These are phyloP conservation scores for Herminia tarsipennalis DNA, from an alignment of 2,888 invertebrate species.

Conservation along the genomic window DNA sequence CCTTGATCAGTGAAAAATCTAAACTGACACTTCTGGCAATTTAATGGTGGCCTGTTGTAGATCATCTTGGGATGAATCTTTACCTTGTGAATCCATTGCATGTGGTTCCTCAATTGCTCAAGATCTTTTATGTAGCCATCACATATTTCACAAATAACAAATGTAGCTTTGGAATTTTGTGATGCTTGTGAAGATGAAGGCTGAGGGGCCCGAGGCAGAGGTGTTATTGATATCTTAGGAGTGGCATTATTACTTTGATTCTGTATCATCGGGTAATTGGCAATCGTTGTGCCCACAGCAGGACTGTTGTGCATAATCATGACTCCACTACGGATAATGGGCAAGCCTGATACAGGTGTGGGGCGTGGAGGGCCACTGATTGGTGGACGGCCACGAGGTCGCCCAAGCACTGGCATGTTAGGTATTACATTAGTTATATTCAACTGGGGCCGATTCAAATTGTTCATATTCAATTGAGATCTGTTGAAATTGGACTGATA, in stretches of 20 bases:
- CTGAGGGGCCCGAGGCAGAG: conserved; percentile 90
- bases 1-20: conserved; percentile 99
- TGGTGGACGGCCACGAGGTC: conserved; percentile 81
- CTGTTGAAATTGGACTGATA: conserved; percentile 81
- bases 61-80: conserved; percentile 99
- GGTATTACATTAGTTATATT: conserved; percentile 61
- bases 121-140: conserved; percentile 98
- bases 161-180: conserved; percentile 90
- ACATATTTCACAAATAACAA: conserved; percentile 98
- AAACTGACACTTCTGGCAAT: conserved; percentile 98
- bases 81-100: conserved; percentile 99
- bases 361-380: conserved; percentile 63
- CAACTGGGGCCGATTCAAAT: conserved; percentile 68
- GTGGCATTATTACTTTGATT: conserved; percentile 85
- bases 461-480: conserved; percentile 79
- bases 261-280: conserved; percentile 74
- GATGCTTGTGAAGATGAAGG: conserved; percentile 72
- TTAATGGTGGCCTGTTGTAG: conserved; percentile 96
- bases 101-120: conserved; percentile 97
- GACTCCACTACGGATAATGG: conserved; percentile 85
- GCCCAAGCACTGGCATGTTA: conserved; percentile 65
- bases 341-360: conserved; percentile 74
- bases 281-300: conserved; percentile 68
- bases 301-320: conserved; percentile 89
- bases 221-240: conserved; percentile 97